Evolutionary conservation across 2,797 vertebrate genomes (phyloP), one percentile per base, ranked within the genome.

Genomic region (Salarias fasciatus): DNA sequence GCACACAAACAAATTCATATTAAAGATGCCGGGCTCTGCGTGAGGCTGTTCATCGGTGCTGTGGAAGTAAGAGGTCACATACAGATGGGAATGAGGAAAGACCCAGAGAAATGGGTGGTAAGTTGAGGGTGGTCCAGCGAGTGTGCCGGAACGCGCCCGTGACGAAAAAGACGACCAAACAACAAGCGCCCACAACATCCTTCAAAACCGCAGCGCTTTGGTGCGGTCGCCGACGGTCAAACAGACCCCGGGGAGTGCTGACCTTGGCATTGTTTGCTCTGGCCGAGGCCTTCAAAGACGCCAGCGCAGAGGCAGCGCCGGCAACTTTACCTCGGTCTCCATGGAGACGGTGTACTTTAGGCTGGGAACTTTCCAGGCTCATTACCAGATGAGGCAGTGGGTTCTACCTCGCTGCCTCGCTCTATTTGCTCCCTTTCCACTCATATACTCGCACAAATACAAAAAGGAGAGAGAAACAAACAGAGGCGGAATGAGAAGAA

Each of bases 281-380:
- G 58, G 73, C 59, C 44, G 9, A 37, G 69, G 41, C 76, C 60
- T 78, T 85, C 73, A 81, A 71, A 87, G 80, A 80, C 51, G 55
- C 56, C 46, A 42, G 55, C 9, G 36, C 44, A 5, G 41, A 76
- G 60, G 48, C 62, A 52, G 43, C 11, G 72, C 74, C 65, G 59
- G 56, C 56, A 78, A 69, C 77, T 76, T 72, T 61, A 75, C 81
- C 67, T 77, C 73, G 4, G 83, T 90, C 85, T 75, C 91, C 85
- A 86, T 86, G 79, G 89, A 79, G 84, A 91, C 70, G 1, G 46
- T 72, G 59, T 63, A 70, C 71, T 76, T 81, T 71, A 79, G 85
- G 76, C 84, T 69, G 51, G 58, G 83, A 89, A 87, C 79, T 86
- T 89, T 88, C 74, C 69, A 79, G 72, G 62, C 75, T 86, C 75